A percentile compares a stretch with the other conserved stretches of the same genome.
phyloP scores from a whole-genome alignment of 2,797 vertebrate species.

The Heliangelus exortis region DNA sequence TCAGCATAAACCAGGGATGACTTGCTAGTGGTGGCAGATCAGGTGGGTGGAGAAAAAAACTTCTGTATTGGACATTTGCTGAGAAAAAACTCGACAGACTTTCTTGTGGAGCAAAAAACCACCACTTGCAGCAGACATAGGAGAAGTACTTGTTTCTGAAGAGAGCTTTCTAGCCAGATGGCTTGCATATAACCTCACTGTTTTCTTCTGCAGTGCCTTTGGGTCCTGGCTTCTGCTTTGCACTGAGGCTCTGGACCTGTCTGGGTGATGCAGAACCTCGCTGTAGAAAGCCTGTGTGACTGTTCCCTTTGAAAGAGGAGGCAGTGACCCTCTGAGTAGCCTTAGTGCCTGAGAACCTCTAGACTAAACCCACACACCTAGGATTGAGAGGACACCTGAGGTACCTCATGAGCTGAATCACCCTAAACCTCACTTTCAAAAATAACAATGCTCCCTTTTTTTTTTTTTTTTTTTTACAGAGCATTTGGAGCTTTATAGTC shows the following conservation, averaged over 20 bases:
- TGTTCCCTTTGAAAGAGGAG: background rate
- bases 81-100: background rate
- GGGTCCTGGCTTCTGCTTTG: background rate
- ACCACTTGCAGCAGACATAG: rapidly evolving
- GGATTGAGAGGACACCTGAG: background rate
- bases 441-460: background rate
- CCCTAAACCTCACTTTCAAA: background rate
- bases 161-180: background rate
- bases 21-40: background rate
- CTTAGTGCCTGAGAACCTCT: background rate
- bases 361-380: too few relatives aligned
- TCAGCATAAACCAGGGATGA: background rate
- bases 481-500: background rate
- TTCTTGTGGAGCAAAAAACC: background rate
- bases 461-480: background rate
- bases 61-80: rapidly evolving
- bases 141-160: background rate
- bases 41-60: background rate
- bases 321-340: background rate
- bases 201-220: background rate
- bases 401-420: background rate
- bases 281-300: background rate
- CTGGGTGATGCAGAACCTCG: background rate
- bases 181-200: background rate
- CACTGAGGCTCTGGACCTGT: background rate